Conservation (phyloP, 2,113 vertebrate species). For the Ramphastos sulfuratus region DNA sequence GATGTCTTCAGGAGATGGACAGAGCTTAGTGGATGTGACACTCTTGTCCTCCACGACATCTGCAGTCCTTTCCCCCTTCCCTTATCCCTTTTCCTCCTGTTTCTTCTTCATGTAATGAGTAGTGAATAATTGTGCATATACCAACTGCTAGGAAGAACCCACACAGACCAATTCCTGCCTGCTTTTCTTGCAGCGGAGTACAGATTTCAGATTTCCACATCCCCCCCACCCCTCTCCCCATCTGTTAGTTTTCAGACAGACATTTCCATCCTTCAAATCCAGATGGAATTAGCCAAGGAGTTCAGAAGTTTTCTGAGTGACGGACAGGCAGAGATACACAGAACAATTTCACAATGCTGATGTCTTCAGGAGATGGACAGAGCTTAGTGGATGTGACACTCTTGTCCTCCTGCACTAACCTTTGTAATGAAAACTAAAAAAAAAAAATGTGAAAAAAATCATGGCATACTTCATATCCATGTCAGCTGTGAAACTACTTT, state of each 20-base stretch:
- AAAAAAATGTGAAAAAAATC: not conserved
- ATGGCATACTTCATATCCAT: not conserved
- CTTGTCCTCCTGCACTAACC: not conserved
- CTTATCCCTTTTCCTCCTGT: not conserved
- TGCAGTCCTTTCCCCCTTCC: not conserved
- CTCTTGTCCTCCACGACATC: rapidly evolving
- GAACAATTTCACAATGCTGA: not conserved
- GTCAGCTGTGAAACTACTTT: not conserved
- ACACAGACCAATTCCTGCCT: not conserved
- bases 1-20: not conserved
- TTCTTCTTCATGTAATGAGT: not conserved
- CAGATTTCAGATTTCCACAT: not conserved
- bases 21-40: not conserved
- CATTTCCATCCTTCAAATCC: not conserved
- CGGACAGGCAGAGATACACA: rapidly evolving
- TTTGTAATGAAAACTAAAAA: not conserved
- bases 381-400: not conserved
- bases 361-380: not conserved
- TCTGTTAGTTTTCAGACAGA: not conserved
- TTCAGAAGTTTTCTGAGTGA: not conserved
- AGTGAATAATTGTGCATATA: not conserved
- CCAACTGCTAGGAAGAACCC: not conserved
- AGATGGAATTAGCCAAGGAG: not conserved
- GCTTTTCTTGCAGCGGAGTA: not conserved
- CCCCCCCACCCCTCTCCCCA: not conserved